Percentiles rank a stretch among this genome's conserved stretches.
These are phyloP conservation scores for Neopipo cinnamomea DNA, from an alignment of 2,113 vertebrate genomes.

Conservation along the genomic window DNA sequence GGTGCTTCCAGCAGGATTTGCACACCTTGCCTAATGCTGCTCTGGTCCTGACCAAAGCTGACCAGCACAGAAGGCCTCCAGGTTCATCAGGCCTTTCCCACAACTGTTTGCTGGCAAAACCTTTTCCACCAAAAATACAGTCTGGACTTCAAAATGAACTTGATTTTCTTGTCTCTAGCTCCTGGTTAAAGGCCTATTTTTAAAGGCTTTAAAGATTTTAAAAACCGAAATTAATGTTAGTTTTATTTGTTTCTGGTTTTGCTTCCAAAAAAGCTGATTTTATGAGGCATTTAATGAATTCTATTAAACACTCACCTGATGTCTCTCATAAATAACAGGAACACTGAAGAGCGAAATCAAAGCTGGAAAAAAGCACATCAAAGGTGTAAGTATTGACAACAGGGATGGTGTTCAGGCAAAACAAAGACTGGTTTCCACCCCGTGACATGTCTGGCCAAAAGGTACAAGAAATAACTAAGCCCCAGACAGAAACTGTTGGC, in stretches of 20 bases:
- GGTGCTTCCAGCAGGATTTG: neutral
- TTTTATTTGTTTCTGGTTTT: neutral
- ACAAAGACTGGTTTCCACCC: neutral
- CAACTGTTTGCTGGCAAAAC: neutral
- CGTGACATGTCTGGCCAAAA: neutral
- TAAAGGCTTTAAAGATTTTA: neutral
- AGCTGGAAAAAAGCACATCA: slow-evolving; percentile 74
- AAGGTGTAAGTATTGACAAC: neutral
- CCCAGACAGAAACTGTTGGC: neutral
- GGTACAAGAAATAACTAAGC: neutral
- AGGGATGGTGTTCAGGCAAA: neutral
- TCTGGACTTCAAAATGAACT: neutral
- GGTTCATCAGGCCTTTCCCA: neutral
- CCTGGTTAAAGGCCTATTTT: neutral
- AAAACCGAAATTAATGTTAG: neutral
- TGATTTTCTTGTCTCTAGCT: neutral
- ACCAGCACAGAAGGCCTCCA: neutral
- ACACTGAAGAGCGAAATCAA: slow-evolving; percentile 89
- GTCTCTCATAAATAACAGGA: slow-evolving; percentile 94
- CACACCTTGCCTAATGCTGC: neutral
- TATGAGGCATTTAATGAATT: neutral
- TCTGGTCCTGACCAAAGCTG: neutral
- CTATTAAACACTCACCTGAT: slow-evolving; percentile 82
- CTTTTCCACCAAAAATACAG: neutral
- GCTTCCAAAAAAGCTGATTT: neutral